Evolutionary conservation across 2,888 invertebrate genomes (phyloP), one percentile per base, ranked within the genome.

Genomic region (Iselma pallidipennis): DNA sequence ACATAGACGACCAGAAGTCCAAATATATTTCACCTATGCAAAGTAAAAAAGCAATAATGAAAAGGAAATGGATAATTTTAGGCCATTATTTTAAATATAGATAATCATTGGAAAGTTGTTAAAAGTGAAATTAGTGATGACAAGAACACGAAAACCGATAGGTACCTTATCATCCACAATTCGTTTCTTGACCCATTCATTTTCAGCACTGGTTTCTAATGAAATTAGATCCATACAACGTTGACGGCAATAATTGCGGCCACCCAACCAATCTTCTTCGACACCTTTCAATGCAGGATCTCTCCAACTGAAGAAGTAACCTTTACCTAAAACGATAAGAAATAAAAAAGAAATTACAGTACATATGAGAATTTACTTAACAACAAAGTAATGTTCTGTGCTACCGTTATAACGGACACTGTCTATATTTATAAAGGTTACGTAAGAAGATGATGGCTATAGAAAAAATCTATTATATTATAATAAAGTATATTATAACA

Each of bases 141-240:
- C n/a, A n/a, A n/a, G n/a, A n/a, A n/a, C n/a, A n/a, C n/a, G n/a
- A n/a, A n/a, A n/a, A n/a, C n/a, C n/a, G n/a, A n/a, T n/a, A n/a
- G n/a, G n/a, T n/a, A 93, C 94, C 85, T 89, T 90, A 76, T 90
- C 90, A 71, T 89, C 87, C 2, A 91, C 88, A 69, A 95, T 85
- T 69, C 89, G 88, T 63, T 88, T 87, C 80, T 94, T 94, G 76
- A 94, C 87, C 89, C 92, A 94, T 80, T 94, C 93, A 77, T 94
- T 94, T 81, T 95, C 94, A 57, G 89, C 88, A 69, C 90, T 91
- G 57, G 93, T 93, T 82, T 95, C 94, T 73, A 95, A 80, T 2
- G 92, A 92, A 49, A 94, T 91, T 52, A 92, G 87, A 81, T 95
- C 95, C 95, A 95, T 95, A 82, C 95, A 95, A 61, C 93, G 89